Evolutionary conservation across 2,797 vertebrate species (phyloP).

Genomic region (Siniperca obscura): DNA sequence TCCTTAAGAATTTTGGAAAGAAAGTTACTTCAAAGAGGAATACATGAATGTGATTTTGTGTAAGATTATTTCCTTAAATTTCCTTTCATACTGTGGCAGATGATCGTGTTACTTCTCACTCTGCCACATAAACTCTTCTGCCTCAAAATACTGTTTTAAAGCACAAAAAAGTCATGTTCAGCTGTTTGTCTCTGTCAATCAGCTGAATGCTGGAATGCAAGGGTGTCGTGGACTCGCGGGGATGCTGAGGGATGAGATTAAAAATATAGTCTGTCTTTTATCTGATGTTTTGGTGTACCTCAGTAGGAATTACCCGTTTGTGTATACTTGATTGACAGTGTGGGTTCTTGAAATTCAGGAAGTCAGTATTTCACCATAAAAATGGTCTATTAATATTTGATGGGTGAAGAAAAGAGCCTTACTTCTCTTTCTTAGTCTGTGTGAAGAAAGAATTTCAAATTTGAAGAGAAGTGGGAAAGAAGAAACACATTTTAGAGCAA

Average conservation of each 20-base stretch:
- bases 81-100: neutral
- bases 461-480: slow-evolving; percentile 16
- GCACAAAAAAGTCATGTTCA: neutral
- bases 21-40: neutral
- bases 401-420: slow-evolving; percentile 26
- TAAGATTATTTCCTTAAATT: neutral
- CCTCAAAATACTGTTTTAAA: neutral
- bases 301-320: slow-evolving; percentile 26
- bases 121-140: neutral
- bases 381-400: slow-evolving; percentile 60
- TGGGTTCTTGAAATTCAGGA: slow-evolving; percentile 29
- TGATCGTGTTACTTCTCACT: neutral
- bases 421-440: slow-evolving; percentile 31
- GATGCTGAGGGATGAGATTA: slow-evolving; percentile 42
- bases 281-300: slow-evolving; percentile 49
- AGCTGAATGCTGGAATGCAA: slow-evolving; percentile 7
- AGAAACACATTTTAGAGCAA: slow-evolving; percentile 7
- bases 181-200: slow-evolving; percentile 48
- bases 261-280: slow-evolving; percentile 51
- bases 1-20: neutral
- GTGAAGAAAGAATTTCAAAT: slow-evolving; percentile 16
- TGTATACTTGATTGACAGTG: slow-evolving; percentile 54
- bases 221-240: neutral
- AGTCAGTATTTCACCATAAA: slow-evolving; percentile 48
- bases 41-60: neutral